A percentile compares a stretch with the other conserved stretches of the same genome.
phyloP scores from a whole-genome alignment of 2,797 vertebrate species.

The Acrossocheilus fasciatus region DNA sequence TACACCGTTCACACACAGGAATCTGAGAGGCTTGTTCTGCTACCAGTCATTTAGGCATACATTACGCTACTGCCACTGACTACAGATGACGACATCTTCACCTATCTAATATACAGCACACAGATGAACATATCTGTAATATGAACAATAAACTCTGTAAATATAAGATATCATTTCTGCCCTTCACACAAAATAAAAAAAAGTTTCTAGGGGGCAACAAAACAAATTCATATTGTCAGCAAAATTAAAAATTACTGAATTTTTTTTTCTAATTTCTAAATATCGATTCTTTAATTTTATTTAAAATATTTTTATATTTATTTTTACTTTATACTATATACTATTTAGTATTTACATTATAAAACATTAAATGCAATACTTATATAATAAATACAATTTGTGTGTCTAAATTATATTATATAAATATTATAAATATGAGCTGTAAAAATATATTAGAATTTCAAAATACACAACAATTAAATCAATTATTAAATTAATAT shows the following conservation, averaged over 20 bases:
- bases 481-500: too few species aligned
- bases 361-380: background rate
- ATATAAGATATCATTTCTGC: background rate
- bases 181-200: background rate
- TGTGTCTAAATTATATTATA: background rate
- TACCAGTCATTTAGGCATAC: conserved; percentile 53
- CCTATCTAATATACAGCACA: conserved; percentile 40
- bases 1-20: conserved; percentile 47
- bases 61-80: conserved; percentile 51
- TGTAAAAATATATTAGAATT: too few species aligned
- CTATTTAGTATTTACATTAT: background rate
- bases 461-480: too few species aligned
- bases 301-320: background rate
- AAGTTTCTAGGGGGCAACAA: background rate
- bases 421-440: background rate
- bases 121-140: conserved; percentile 32
- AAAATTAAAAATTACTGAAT: background rate
- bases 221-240: background rate
- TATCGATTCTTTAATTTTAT: too few species aligned
- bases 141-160: conserved; percentile 12
- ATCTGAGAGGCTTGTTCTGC: conserved; percentile 50
- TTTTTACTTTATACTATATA: background rate
- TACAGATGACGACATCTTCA: conserved; percentile 51
- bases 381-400: background rate
- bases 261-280: too few species aligned